Evolutionary conservation across 2,113 vertebrate genomes (phyloP).

Genomic region (Bothrops jararaca): DNA sequence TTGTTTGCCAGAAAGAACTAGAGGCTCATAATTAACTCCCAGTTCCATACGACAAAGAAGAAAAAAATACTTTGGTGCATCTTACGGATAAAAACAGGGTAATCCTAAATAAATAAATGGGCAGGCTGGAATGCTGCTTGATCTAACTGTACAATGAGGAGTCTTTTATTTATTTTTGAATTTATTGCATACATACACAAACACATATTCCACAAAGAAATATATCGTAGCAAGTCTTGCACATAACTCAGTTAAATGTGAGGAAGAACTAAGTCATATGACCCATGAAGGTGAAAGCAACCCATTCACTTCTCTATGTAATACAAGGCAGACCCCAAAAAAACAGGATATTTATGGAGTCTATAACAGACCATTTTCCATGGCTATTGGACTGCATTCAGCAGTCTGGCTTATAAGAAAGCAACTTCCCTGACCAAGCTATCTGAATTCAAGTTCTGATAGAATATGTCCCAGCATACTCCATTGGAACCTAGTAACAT

Average conservation of each 20-base stretch:
- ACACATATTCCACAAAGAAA: not conserved
- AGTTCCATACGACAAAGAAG: slow-evolving; percentile 40
- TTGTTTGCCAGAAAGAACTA: slow-evolving; percentile 60
- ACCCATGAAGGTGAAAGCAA: not conserved
- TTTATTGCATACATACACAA: not conserved
- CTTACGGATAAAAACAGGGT: not conserved
- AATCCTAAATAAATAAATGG: slow-evolving; percentile 20
- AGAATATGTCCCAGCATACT: not conserved
- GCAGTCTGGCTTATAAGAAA: not conserved
- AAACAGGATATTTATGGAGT: not conserved
- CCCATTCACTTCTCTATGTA: not conserved
- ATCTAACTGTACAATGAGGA: not conserved
- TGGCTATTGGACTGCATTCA: not conserved
- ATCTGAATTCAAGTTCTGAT: not conserved
- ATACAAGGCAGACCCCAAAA: not conserved
- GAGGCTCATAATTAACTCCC: slow-evolving; percentile 50
- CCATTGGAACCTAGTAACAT: not conserved
- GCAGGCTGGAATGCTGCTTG: not conserved
- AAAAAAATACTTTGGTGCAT: slow-evolving; percentile 28
- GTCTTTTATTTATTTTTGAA: slow-evolving; percentile 14
- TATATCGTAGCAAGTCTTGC: too few species aligned
- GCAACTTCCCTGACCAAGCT: not conserved
- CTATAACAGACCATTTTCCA: not conserved
- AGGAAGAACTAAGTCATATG: not conserved
- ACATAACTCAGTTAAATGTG: not conserved